Conservation (phyloP, 30 jellyfish, hydroid and myxozoan species). For the Pelagia noctiluca region DNA sequence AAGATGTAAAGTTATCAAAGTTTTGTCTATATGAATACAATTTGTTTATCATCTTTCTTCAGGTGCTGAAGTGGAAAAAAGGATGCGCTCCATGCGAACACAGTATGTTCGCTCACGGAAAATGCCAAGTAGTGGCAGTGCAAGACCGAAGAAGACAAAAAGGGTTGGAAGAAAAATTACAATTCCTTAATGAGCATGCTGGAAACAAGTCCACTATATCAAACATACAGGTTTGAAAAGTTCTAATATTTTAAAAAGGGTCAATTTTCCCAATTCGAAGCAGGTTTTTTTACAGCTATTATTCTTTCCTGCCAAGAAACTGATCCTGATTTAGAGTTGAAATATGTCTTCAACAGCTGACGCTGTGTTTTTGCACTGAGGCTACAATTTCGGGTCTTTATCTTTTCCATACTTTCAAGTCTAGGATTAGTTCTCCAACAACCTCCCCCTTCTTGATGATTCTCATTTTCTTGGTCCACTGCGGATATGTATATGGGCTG, state of each 20-base stretch:
- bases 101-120: constrained; percentile 34
- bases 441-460: not conserved
- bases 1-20: too few relatives aligned
- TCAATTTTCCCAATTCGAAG: not conserved
- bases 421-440: not conserved
- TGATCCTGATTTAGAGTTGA: constrained; percentile 20
- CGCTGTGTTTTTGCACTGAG: constrained; percentile 6
- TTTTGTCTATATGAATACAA: too few relatives aligned
- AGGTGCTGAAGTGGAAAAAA: constrained; percentile 30
- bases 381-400: not conserved
- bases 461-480: not conserved
- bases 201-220: constrained; percentile 28
- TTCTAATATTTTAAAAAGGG: not conserved
- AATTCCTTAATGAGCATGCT: constrained; percentile 3
- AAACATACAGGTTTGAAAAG: constrained; percentile 1
- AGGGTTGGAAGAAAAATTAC: constrained; percentile 24
- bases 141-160: constrained; percentile 22
- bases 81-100: constrained; percentile 30
- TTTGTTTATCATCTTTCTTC: constrained; percentile 9
- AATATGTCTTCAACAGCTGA: constrained; percentile 28
- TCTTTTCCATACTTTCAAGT: not conserved
- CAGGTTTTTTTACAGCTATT: constrained; percentile 5
- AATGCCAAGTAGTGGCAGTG: constrained; percentile 34
- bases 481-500: not conserved
- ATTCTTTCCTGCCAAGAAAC: constrained; percentile 27